phyloP scores from a whole-genome alignment of 1,140 invertebrate genomes.

The Pararge aegeria region DNA sequence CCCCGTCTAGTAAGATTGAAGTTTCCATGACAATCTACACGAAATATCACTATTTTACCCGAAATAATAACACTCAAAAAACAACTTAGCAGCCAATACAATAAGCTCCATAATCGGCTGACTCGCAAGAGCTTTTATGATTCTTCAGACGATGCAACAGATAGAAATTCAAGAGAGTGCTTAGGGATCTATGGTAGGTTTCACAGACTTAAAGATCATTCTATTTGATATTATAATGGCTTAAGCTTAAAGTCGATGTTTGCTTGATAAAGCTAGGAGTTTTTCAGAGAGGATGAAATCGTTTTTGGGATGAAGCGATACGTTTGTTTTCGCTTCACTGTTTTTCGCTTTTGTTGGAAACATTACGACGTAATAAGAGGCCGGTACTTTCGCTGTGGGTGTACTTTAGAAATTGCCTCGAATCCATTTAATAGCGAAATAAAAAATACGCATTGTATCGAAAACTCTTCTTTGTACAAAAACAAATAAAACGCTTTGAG shows the following conservation, averaged over 20 bases:
- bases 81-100: background rate
- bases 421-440: background rate
- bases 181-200: slow-evolving; percentile 11
- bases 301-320: slow-evolving; percentile 15
- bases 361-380: slow-evolving; percentile 1
- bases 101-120: slow-evolving; percentile 6
- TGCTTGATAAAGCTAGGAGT: background rate
- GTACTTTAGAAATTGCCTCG: background rate
- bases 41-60: slow-evolving; percentile 5
- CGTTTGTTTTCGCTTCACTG: slow-evolving; percentile 12
- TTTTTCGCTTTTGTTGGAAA: slow-evolving; percentile 20
- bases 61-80: slow-evolving; percentile 4
- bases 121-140: slow-evolving; percentile 12
- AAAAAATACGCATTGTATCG: background rate
- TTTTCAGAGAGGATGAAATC: slow-evolving; percentile 19
- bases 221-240: slow-evolving; percentile 1
- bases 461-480: too few species aligned
- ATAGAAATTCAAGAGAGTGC: slow-evolving; percentile 24
- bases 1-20: background rate
- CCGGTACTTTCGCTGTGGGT: background rate
- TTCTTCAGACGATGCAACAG: slow-evolving; percentile 22
- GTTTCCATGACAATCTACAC: background rate
- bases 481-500: too few species aligned
- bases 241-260: slow-evolving; percentile 1
- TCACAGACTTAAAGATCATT: background rate